Evolutionary conservation across 2,797 vertebrate species (phyloP), one percentile per base, ranked within the genome.

Genomic region (Vipera latastei): DNA sequence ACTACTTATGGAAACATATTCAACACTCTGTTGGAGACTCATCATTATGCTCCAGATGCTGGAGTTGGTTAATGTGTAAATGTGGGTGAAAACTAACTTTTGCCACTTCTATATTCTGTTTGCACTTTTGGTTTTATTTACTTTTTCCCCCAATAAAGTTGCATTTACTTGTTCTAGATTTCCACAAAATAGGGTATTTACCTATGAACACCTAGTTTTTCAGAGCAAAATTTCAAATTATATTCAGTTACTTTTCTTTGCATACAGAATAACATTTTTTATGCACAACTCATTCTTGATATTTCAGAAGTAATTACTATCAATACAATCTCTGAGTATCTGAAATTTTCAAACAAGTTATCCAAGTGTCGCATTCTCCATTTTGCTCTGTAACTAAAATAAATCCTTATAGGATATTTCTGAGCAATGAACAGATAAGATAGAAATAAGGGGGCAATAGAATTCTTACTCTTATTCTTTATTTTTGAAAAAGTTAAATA

Each of bases 321-420:
- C 94, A 56, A 97, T 96, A 96, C 93, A 94, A 97, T 90, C 85
- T 96, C 51, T 86, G 88, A 93, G 92, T 90, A 95, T 96, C 97
- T 96, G 93, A 97, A 97, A 96, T 94, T 94, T 95, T 95, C 90
- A 97, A 90, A 78, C 60, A 89, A 95, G 51, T 96, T 96, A 96
- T 96, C 86, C 88, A 96, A 94, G 96, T 92, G 94, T 55, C 90
- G 61, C 88, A 87, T 95, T 88, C 91, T 95, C 91, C 86, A 85
- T 11, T 63, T 87, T 61, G 83, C 13, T 56, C 91, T 93, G 7
- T 69, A 86, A 94, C 86, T 94, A 18, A 89, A 89, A 89, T 73
- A 59, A 86, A 53, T 11, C 4, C 22, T 38, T n/a, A 61, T 65
- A 8, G 20, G 32, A 55, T 55, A 69, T 90, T 26, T 13, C 13